phyloP scores from a whole-genome alignment of 2,888 invertebrate genomes.

The Cacoxenus indagator region DNA sequence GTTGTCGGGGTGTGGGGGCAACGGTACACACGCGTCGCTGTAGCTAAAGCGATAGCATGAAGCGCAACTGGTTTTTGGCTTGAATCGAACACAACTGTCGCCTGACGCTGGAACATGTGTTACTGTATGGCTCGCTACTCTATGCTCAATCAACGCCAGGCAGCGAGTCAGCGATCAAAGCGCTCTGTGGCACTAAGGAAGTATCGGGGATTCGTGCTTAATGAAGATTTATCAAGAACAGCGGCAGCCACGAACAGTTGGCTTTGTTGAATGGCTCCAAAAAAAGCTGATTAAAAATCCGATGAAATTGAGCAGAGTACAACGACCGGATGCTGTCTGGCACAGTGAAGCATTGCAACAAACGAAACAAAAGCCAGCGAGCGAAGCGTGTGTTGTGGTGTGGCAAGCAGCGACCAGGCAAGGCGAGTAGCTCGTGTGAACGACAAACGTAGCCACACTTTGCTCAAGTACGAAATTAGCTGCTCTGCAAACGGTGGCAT shows the following conservation, averaged over 20 bases:
- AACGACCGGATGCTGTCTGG: conserved; percentile 8
- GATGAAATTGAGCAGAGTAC: background rate
- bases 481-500: background rate
- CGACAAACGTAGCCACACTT: background rate
- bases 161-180: background rate
- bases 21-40: background rate
- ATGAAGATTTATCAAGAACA: background rate
- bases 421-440: background rate
- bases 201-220: background rate
- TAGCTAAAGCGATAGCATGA: background rate
- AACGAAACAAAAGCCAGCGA: too few species aligned
- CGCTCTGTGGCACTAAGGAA: background rate
- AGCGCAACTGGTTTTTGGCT: conserved; percentile 6
- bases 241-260: background rate
- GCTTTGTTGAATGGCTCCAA: background rate
- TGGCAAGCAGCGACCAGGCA: background rate
- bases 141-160: background rate
- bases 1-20: background rate
- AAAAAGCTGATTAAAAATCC: background rate
- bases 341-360: background rate
- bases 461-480: conserved; percentile 9
- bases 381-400: too few species aligned
- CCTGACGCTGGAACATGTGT: background rate
- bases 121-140: background rate
- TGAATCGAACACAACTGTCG: background rate